phyloP scores from a whole-genome alignment of 2,113 vertebrate species.

The Macrotis lagotis region DNA sequence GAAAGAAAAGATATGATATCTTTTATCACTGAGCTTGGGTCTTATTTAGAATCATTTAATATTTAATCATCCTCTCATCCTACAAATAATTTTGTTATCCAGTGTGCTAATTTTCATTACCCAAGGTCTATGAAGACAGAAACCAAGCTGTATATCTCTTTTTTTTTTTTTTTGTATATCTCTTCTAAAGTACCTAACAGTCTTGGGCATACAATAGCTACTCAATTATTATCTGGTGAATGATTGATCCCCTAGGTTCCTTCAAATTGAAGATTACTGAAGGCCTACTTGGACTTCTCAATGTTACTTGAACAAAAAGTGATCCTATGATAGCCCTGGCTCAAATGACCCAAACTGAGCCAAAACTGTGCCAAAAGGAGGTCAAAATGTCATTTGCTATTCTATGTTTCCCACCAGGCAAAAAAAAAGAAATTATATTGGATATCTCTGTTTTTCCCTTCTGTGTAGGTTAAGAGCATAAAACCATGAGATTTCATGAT shows the following conservation, averaged over 20 bases:
- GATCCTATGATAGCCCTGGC: not conserved
- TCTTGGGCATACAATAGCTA: not conserved
- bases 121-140: not conserved
- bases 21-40: not conserved
- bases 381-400: not conserved
- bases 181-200: conserved; percentile 2
- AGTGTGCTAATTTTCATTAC: not conserved
- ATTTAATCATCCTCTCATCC: not conserved
- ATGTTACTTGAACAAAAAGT: not conserved
- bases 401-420: not conserved
- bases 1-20: not conserved
- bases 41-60: not conserved
- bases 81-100: too few species aligned
- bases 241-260: conserved; percentile 2
- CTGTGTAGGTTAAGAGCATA: not conserved
- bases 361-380: not conserved
- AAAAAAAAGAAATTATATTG: not conserved
- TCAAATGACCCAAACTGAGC: conserved; percentile 17
- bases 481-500: not conserved
- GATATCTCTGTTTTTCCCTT: not conserved
- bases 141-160: not conserved
- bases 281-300: not conserved
- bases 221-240: not conserved
- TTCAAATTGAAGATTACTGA: not conserved
- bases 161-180: too few species aligned